phyloP scores from a whole-genome alignment of 2,888 invertebrate genomes.

The Monopis laevigella region DNA sequence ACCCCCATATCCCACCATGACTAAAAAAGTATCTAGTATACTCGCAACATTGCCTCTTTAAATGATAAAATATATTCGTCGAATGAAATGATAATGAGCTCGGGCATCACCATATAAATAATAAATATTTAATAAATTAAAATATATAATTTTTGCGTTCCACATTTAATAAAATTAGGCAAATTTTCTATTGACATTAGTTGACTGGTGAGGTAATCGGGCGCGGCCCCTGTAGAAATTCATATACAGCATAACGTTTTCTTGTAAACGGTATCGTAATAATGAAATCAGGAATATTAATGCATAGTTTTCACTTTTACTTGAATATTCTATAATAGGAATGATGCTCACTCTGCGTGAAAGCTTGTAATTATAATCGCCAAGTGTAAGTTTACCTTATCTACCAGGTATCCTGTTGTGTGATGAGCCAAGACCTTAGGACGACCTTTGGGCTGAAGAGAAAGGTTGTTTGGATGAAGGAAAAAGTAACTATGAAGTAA shows the following conservation, averaged over 20 bases:
- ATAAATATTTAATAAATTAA: too few species aligned
- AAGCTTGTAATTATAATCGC: constrained; percentile 7
- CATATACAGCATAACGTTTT: not conserved
- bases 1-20: too few species aligned
- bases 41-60: too few species aligned
- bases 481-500: constrained; percentile 1
- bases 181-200: too few species aligned
- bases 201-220: too few species aligned
- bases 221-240: too few species aligned
- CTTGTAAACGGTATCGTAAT: constrained; percentile 2
- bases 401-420: not conserved
- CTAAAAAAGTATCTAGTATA: too few species aligned
- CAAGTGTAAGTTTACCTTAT: not conserved
- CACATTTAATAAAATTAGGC: too few species aligned
- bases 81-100: too few species aligned
- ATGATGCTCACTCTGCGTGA: constrained; percentile 1
- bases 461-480: not conserved
- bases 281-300: constrained; percentile 7
- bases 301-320: constrained; percentile 8
- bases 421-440: constrained; percentile 7
- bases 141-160: too few species aligned
- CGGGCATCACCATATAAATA: too few species aligned
- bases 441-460: constrained; percentile 2
- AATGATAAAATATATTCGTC: too few species aligned
- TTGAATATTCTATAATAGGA: constrained; percentile 8